A percentile compares a stretch with the other conserved stretches of the same genome.
These are phyloP conservation scores for Drosophila borealis DNA, from an alignment of 2,888 invertebrate species.

Conservation along the genomic window DNA sequence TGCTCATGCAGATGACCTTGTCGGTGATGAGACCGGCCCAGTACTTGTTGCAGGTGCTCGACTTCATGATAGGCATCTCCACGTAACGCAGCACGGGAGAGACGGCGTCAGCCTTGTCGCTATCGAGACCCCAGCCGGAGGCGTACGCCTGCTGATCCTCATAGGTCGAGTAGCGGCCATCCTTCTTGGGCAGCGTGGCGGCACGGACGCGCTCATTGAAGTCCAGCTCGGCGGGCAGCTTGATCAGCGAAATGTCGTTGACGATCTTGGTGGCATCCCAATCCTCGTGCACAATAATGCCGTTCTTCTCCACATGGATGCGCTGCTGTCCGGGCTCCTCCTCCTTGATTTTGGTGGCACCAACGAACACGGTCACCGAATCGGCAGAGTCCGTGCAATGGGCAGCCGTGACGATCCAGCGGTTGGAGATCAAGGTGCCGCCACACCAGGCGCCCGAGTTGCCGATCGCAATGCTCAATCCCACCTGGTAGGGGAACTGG, in stretches of 20 bases:
- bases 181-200: constrained; percentile 58
- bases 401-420: constrained; percentile 71
- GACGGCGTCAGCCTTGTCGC: constrained; percentile 62
- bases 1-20: constrained; percentile 83
- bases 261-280: constrained; percentile 47
- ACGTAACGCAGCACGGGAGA: constrained; percentile 65
- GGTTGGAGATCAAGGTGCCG: constrained; percentile 64
- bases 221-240: constrained; percentile 50
- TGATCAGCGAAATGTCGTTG: constrained; percentile 78
- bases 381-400: constrained; percentile 64
- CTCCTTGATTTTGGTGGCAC: constrained; percentile 60
- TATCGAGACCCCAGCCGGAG: constrained; percentile 80
- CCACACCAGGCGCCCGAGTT: constrained; percentile 67
- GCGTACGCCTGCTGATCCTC: constrained; percentile 55
- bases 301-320: constrained; percentile 37
- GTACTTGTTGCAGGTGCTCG: constrained; percentile 57
- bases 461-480: constrained; percentile 57
- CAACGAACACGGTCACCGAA: constrained; percentile 58
- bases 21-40: constrained; percentile 53
- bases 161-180: constrained; percentile 59
- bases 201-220: constrained; percentile 55
- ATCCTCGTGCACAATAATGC: constrained; percentile 53
- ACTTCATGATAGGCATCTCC: constrained; percentile 61
- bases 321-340: constrained; percentile 50
- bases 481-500: constrained; percentile 78